These are phyloP conservation scores for Ptychochromis oligacanthus DNA, from an alignment of 2,113 vertebrate genomes.

Conservation along the genomic window DNA sequence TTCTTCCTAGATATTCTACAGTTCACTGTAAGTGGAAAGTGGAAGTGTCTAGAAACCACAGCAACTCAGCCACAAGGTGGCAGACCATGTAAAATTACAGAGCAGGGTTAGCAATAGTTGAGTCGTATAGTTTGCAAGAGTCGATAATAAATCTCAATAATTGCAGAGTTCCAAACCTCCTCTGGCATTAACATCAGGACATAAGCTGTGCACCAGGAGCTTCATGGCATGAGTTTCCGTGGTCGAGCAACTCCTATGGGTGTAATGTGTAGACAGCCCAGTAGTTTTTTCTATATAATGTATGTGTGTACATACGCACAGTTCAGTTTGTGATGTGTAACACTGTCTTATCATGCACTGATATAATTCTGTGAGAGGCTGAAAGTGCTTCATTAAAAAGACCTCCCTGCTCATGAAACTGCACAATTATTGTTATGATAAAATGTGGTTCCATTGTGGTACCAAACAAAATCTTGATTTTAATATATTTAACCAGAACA, in stretches of 20 bases:
- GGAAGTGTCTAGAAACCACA: no score
- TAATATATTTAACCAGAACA: background rate
- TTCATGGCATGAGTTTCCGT: background rate
- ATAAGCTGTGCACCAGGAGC: background rate
- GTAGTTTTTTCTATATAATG: background rate
- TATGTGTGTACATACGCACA: no score
- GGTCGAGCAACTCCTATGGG: background rate
- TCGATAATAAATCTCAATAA: no score
- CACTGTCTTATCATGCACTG: background rate
- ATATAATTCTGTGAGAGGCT: background rate
- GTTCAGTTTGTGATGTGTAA: background rate
- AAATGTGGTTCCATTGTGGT: background rate
- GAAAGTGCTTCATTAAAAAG: background rate
- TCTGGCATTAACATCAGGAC: background rate
- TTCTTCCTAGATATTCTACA: no score
- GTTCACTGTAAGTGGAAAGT: no score
- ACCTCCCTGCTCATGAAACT: constrained; percentile 1
- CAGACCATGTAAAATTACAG: background rate
- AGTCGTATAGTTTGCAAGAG: background rate
- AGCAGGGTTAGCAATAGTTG: background rate
- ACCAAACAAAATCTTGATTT: constrained; percentile 10
- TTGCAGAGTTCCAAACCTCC: background rate
- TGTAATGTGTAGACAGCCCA: background rate
- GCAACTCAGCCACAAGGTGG: background rate
- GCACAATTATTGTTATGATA: background rate